A percentile compares a stretch with the other conserved stretches of the same genome.
Evolutionary conservation across 2,797 vertebrate genomes (phyloP).

Genomic region (Pantherophis vulpinus): DNA sequence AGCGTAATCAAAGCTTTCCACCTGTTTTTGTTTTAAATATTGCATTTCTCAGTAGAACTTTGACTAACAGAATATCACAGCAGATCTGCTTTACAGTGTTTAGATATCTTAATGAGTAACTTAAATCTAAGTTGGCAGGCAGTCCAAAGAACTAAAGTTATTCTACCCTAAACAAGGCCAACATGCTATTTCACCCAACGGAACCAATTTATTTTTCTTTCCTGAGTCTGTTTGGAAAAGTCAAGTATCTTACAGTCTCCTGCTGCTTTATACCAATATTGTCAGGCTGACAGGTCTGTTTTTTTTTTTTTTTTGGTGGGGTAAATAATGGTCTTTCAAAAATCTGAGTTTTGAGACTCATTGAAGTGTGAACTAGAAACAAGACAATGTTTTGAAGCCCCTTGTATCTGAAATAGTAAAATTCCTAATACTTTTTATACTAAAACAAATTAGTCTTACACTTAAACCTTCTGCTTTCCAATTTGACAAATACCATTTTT

Average conservation of each 20-base stretch:
- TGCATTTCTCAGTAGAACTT: constrained; percentile 58
- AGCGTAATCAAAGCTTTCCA: constrained; percentile 64
- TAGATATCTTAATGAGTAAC: constrained; percentile 67
- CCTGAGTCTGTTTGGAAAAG: constrained; percentile 62
- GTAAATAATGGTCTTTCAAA: constrained; percentile 38
- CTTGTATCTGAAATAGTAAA: constrained; percentile 44
- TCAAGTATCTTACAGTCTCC: constrained; percentile 56
- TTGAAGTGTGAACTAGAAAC: constrained; percentile 51
- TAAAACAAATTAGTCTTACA: constrained; percentile 46
- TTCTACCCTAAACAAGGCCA: constrained; percentile 67
- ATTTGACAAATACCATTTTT: constrained; percentile 48
- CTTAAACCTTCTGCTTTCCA: constrained; percentile 27
- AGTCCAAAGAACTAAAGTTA: constrained; percentile 60
- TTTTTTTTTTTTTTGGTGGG: constrained; percentile 15
- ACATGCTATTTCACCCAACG: constrained; percentile 59
- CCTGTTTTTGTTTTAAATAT: constrained; percentile 72
- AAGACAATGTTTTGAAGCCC: neutral
- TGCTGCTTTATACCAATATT: constrained; percentile 56
- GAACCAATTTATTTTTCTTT: constrained; percentile 70
- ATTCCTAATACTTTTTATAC: neutral
- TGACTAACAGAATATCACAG: constrained; percentile 47
- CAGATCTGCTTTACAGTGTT: constrained; percentile 59
- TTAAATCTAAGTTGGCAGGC: constrained; percentile 67
- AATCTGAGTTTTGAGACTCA: constrained; percentile 47
- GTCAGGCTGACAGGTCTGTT: constrained; percentile 49